Conservation (phyloP, 2,888 invertebrate species). For the Leptarthrus brevirostris region DNA sequence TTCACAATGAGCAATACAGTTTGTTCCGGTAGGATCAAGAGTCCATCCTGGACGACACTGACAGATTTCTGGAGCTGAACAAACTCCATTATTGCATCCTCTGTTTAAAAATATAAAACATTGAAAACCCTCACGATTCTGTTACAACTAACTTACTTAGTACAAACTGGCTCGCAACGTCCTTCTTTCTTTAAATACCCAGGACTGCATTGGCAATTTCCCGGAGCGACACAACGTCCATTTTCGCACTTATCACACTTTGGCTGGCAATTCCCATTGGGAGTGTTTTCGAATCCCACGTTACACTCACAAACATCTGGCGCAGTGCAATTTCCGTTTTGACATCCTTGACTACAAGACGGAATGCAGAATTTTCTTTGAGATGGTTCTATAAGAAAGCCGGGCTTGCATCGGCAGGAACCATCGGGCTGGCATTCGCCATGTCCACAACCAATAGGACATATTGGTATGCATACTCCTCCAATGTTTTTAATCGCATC, state of each 20-base stretch:
- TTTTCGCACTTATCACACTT: slow-evolving; percentile 54
- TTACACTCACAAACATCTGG: slow-evolving; percentile 64
- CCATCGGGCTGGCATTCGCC: slow-evolving; percentile 73
- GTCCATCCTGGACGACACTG: slow-evolving; percentile 48
- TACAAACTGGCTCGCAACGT: slow-evolving; percentile 28
- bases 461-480: slow-evolving; percentile 73
- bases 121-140: too few relatives aligned
- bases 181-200: slow-evolving; percentile 63
- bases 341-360: slow-evolving; percentile 65
- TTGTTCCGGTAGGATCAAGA: slow-evolving; percentile 59
- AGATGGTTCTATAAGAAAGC: slow-evolving; percentile 62
- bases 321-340: slow-evolving; percentile 70
- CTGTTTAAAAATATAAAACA: neutral
- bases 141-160: slow-evolving; percentile 1
- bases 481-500: slow-evolving; percentile 71
- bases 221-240: slow-evolving; percentile 67
- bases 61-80: slow-evolving; percentile 61
- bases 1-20: slow-evolving; percentile 71
- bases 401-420: slow-evolving; percentile 72
- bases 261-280: slow-evolving; percentile 55
- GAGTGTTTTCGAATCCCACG: slow-evolving; percentile 61
- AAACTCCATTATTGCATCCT: slow-evolving; percentile 62
- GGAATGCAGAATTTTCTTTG: slow-evolving; percentile 69
- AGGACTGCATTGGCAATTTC: slow-evolving; percentile 67
- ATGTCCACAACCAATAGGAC: slow-evolving; percentile 76